These are phyloP conservation scores for Operophtera brumata DNA, from an alignment of 2,888 invertebrate species.

Conservation along the genomic window DNA sequence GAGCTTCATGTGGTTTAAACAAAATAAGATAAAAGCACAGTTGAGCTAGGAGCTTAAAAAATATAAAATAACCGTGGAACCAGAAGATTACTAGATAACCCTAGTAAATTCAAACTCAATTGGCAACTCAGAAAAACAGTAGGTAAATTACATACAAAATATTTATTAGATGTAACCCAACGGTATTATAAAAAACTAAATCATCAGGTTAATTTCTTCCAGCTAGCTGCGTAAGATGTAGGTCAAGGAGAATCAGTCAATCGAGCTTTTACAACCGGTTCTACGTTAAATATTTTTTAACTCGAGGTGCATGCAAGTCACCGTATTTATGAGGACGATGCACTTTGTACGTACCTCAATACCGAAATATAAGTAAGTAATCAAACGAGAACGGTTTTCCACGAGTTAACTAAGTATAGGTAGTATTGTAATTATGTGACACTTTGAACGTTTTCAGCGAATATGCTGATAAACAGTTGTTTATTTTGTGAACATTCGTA, in stretches of 20 bases:
- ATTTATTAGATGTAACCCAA: too few relatives aligned
- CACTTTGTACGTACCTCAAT: conserved; percentile 4
- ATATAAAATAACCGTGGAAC: too few relatives aligned
- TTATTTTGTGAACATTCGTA: not conserved
- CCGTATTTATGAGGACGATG: conserved; percentile 20
- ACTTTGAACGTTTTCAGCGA: conserved; percentile 3
- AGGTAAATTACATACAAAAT: too few relatives aligned
- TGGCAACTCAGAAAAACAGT: too few relatives aligned
- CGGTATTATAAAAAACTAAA: not conserved
- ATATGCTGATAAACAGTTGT: conserved; percentile 40
- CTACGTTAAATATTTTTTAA: conserved; percentile 38
- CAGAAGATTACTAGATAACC: too few relatives aligned
- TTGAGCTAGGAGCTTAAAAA: too few relatives aligned
- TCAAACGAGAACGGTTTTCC: conserved; percentile 2
- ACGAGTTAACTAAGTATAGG: not conserved
- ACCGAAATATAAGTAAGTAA: not conserved
- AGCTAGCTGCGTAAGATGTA: conserved; percentile 41
- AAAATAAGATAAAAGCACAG: too few relatives aligned
- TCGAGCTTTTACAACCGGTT: conserved; percentile 66
- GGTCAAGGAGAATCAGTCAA: conserved; percentile 69
- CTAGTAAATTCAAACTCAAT: too few relatives aligned
- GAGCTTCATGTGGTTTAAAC: too few relatives aligned
- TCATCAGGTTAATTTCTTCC: conserved; percentile 56
- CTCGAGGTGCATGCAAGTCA: conserved; percentile 20
- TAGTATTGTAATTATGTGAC: not conserved